Evolutionary conservation across 1,140 invertebrate genomes (phyloP), one percentile per base, ranked within the genome.

Genomic region (Ceratosolen solmsi): DNA sequence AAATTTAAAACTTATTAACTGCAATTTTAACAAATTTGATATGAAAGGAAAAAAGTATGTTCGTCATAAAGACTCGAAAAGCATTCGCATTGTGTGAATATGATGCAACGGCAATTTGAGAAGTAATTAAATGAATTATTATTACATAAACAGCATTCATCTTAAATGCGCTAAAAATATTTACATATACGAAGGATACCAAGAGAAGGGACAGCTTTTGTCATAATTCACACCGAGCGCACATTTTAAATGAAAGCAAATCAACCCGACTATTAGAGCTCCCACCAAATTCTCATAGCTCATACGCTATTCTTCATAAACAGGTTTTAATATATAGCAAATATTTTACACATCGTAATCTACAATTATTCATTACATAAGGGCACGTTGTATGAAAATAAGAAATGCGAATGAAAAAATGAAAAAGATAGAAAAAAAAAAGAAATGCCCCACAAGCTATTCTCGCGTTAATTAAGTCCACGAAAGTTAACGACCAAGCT

Each of bases 401-500:
- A n/a, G n/a, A n/a, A n/a, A n/a, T n/a, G n/a, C n/a, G n/a, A n/a
- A n/a, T n/a, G n/a, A n/a, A n/a, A n/a, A n/a, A n/a, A n/a, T n/a
- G n/a, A n/a, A n/a, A n/a, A n/a, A n/a, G n/a, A n/a, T n/a, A n/a
- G n/a, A n/a, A n/a, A n/a, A n/a, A n/a, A n/a, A n/a, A n/a, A n/a
- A 54, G 22, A 46, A 36, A 70, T 15, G n/a, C 5, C 22, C 49
- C 25, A 15, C 38, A 54, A 68, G 27, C 20, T 51, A 70, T 68
- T 79, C 36, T 54, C 63, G 27, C 27, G 54, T 56, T 72, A 60
- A 72, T 79, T 79, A 60, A 79, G 56, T 30, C 5, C n/a, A 38
- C n/a, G 51, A 72, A 79, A 72, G 36, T 60, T 38, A 72, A 36
- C 51, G 30, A 11, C 63, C 27, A 20, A 17, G 20, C 36, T 68